Percentiles rank a stretch among this genome's conserved stretches.
Evolutionary conservation across 1,140 invertebrate genomes (phyloP).

Genomic region (Thaumatotibia leucotreta): DNA sequence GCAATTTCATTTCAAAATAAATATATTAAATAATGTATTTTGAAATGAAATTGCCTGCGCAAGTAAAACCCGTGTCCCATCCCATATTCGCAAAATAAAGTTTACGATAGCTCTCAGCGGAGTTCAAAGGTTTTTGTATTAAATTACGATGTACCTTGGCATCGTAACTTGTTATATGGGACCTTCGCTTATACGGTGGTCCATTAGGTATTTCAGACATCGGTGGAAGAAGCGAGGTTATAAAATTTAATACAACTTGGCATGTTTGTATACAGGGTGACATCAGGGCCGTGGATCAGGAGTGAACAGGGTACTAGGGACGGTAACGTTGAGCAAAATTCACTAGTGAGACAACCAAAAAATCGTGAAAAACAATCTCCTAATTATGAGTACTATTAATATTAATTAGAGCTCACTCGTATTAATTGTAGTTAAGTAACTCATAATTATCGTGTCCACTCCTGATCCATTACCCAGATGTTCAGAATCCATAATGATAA

Average conservation of each 20-base stretch:
- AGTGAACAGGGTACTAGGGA: too few species aligned
- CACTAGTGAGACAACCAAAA: too few species aligned
- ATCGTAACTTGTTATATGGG: conserved; percentile 9
- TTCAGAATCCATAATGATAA: too few species aligned
- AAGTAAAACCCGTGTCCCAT: not conserved
- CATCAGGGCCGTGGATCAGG: not conserved
- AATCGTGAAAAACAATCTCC: too few species aligned
- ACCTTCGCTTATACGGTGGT: not conserved
- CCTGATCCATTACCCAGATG: too few species aligned
- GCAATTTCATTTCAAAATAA: too few species aligned
- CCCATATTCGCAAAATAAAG: conserved; percentile 19
- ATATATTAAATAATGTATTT: too few species aligned
- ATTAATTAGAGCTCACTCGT: too few species aligned
- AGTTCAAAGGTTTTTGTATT: conserved; percentile 27
- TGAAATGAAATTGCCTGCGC: not conserved
- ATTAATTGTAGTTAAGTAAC: too few species aligned
- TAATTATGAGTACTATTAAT: too few species aligned
- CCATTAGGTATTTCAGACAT: not conserved
- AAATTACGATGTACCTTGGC: conserved; percentile 18
- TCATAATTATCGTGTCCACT: too few species aligned
- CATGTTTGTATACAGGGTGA: not conserved
- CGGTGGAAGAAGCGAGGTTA: not conserved
- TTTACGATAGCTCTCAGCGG: conserved; percentile 21
- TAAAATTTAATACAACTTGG: not conserved
- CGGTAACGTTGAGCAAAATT: too few species aligned